These are phyloP conservation scores for Megaceryle torquata DNA, from an alignment of 2,113 vertebrate species.

Conservation along the genomic window DNA sequence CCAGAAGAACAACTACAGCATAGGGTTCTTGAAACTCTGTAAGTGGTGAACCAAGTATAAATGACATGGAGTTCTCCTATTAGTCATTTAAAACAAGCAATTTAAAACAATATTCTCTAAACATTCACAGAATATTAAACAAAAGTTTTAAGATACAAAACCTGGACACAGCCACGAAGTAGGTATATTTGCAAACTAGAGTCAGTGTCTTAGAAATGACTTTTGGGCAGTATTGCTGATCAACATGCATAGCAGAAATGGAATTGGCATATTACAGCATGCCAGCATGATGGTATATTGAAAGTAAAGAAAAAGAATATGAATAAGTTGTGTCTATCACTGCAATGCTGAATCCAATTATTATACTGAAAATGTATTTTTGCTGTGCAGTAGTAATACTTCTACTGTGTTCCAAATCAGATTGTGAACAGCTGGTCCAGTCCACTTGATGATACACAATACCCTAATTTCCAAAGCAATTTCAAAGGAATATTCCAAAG, in stretches of 20 bases:
- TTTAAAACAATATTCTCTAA: not conserved
- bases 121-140: not conserved
- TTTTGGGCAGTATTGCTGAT: not conserved
- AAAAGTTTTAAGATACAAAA: not conserved
- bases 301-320: not conserved
- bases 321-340: not conserved
- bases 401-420: not conserved
- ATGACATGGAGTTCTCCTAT: constrained; percentile 6
- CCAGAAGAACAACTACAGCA: constrained; percentile 91
- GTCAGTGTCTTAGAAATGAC: not conserved
- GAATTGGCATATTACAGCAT: not conserved
- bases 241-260: not conserved
- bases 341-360: not conserved
- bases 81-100: not conserved
- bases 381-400: not conserved
- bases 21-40: constrained; percentile 94
- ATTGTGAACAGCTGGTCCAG: not conserved
- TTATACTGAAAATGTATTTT: not conserved
- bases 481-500: not conserved
- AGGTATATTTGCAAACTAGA: not conserved
- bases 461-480: not conserved
- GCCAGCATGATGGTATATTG: not conserved
- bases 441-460: not conserved
- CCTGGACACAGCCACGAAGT: not conserved
- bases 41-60: constrained; percentile 11